These are phyloP conservation scores for Magallana nippona DNA, from an alignment of 2,888 invertebrate genomes.

Conservation along the genomic window DNA sequence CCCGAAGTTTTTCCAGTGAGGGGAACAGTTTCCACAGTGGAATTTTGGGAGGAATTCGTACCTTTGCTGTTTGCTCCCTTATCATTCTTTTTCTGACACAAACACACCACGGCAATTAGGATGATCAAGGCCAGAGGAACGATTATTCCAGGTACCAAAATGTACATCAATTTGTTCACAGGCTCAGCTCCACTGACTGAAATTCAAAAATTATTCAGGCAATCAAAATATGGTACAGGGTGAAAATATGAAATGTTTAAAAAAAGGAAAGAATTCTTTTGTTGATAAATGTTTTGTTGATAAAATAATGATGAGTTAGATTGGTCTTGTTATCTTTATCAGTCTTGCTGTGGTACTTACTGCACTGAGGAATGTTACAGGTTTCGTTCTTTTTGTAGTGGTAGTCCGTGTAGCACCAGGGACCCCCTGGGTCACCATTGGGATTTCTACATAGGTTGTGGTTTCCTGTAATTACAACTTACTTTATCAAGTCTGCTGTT, in stretches of 20 bases:
- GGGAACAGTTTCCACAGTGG: constrained; percentile 73
- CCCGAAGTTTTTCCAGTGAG: constrained; percentile 69
- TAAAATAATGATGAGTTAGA: background rate
- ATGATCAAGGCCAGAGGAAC: constrained; percentile 76
- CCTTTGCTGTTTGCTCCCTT: constrained; percentile 55
- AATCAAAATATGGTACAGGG: background rate
- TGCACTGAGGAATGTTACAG: constrained; percentile 93
- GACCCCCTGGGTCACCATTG: constrained; percentile 88
- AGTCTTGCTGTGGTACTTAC: constrained; percentile 80
- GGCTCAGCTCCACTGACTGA: constrained; percentile 52
- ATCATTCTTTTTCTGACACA: constrained; percentile 73
- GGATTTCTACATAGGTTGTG: constrained; percentile 96
- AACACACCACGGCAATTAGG: constrained; percentile 75
- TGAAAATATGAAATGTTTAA: too few species aligned
- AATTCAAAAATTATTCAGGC: background rate
- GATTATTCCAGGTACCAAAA: constrained; percentile 83
- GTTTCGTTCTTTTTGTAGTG: constrained; percentile 86
- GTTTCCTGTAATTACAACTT: constrained; percentile 81
- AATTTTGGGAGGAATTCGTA: constrained; percentile 51
- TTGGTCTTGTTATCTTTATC: background rate
- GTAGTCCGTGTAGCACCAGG: constrained; percentile 89
- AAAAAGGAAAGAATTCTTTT: too few species aligned
- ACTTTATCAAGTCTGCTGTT: too few species aligned
- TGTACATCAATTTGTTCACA: constrained; percentile 80
- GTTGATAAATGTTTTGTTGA: background rate